These are phyloP conservation scores for Caenorhabditis virilis DNA, from an alignment of 2,888 invertebrate genomes.

Conservation along the genomic window DNA sequence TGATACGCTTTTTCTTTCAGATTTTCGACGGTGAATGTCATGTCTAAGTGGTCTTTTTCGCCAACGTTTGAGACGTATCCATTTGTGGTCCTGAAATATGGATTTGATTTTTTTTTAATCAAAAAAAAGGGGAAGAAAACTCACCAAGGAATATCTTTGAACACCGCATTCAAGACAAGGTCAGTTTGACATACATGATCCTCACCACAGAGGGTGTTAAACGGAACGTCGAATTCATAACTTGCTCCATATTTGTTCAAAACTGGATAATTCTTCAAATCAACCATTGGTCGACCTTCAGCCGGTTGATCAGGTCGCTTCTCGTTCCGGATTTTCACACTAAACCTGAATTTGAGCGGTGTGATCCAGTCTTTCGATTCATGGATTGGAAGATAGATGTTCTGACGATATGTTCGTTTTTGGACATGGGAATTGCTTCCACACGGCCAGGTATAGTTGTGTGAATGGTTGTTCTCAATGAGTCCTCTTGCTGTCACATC, in stretches of 20 bases:
- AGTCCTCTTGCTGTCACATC: slow-evolving; percentile 53
- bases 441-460: slow-evolving; percentile 60
- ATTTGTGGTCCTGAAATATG: slow-evolving; percentile 43
- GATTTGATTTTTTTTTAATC: not conserved
- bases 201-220: slow-evolving; percentile 71
- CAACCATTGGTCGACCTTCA: slow-evolving; percentile 43
- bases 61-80: slow-evolving; percentile 69
- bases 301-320: slow-evolving; percentile 39
- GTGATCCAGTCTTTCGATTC: slow-evolving; percentile 70
- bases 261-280: slow-evolving; percentile 59
- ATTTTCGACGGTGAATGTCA: slow-evolving; percentile 70
- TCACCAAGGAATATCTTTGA: slow-evolving; percentile 49
- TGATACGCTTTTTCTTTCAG: slow-evolving; percentile 69
- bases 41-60: slow-evolving; percentile 65
- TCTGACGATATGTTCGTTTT: slow-evolving; percentile 39
- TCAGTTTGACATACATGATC: slow-evolving; percentile 71
- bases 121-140: slow-evolving; percentile 7
- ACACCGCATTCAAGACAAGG: slow-evolving; percentile 56
- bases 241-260: slow-evolving; percentile 57
- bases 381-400: slow-evolving; percentile 53
- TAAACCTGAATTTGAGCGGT: slow-evolving; percentile 69
- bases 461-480: slow-evolving; percentile 44
- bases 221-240: slow-evolving; percentile 63
- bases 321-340: slow-evolving; percentile 54
- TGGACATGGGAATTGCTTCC: slow-evolving; percentile 55